Evolutionary conservation across 2,797 vertebrate species (phyloP).

Genomic region (Phataginus tetradactyla): DNA sequence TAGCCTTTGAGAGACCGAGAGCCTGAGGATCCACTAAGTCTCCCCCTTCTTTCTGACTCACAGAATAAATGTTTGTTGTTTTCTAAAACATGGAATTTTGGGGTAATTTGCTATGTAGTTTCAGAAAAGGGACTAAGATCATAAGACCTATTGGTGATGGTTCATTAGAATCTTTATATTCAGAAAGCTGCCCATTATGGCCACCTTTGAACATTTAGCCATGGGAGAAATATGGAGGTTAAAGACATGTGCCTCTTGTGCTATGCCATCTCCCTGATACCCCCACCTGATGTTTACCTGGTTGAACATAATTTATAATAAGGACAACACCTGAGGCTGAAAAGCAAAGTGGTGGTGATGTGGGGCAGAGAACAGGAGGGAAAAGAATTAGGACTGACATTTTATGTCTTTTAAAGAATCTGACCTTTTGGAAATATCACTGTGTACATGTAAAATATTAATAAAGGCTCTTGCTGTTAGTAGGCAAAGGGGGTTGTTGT

Average conservation of each 20-base stretch:
- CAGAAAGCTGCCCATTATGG: background rate
- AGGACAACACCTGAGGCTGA: conserved; percentile 71
- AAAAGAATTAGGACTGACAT: conserved; percentile 85
- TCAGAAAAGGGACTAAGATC: background rate
- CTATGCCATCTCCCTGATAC: background rate
- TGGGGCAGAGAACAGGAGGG: conserved; percentile 52
- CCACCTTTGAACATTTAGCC: background rate
- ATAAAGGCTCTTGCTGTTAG: conserved; percentile 90
- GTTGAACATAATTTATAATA: conserved; percentile 79
- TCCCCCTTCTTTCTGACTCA: background rate
- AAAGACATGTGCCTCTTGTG: background rate
- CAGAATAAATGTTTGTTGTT: background rate
- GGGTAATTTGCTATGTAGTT: background rate
- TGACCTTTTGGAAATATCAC: conserved; percentile 97
- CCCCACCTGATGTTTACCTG: conserved; percentile 61
- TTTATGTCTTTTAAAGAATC: conserved; percentile 90
- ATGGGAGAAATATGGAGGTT: background rate
- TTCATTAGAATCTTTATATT: background rate
- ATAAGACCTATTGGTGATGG: background rate
- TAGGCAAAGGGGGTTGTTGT: conserved; percentile 85
- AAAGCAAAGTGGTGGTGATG: conserved; percentile 60
- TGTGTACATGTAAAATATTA: conserved; percentile 98
- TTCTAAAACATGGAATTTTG: background rate
- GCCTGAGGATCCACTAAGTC: background rate
- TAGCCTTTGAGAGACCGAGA: background rate